Conservation (phyloP, 2,888 invertebrate species). For the Pristionchus exspectatus region DNA sequence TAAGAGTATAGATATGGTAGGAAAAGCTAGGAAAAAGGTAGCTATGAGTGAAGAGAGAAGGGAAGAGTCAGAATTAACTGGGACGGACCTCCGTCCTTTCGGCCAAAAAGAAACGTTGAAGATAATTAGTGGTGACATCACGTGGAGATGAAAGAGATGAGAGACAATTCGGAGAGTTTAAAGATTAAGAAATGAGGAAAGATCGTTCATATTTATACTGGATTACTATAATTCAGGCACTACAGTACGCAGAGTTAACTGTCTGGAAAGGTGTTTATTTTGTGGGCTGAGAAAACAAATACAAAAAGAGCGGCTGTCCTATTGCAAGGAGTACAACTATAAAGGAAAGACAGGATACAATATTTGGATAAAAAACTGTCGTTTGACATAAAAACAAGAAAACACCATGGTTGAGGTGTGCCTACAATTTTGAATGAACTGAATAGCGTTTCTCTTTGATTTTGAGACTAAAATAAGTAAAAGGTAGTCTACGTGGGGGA, state of each 20-base stretch:
- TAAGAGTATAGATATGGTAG: neutral
- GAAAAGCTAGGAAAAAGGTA: neutral
- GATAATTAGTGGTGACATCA: constrained; percentile 35
- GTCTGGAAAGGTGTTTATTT: neutral
- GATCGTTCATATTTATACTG: neutral
- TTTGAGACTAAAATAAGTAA: neutral
- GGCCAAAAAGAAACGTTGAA: constrained; percentile 15
- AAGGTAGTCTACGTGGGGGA: neutral
- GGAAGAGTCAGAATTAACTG: constrained; percentile 42
- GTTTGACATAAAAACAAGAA: neutral
- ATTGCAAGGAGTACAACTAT: neutral
- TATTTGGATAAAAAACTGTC: neutral
- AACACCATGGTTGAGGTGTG: neutral
- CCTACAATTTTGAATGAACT: too few relatives aligned
- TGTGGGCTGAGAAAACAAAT: neutral
- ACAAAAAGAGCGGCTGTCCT: neutral
- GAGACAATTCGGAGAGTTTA: neutral
- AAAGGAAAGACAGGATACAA: neutral
- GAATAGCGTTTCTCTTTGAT: too few relatives aligned
- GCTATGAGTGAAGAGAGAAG: neutral
- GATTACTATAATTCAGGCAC: neutral
- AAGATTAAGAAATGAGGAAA: neutral
- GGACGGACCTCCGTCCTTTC: constrained; percentile 33
- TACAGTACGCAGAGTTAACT: neutral
- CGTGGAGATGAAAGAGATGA: neutral